Percentiles rank a stretch among this genome's conserved stretches.
These are phyloP conservation scores for Aulostomus chinensis DNA, from an alignment of 2,797 vertebrate genomes.

Conservation along the genomic window DNA sequence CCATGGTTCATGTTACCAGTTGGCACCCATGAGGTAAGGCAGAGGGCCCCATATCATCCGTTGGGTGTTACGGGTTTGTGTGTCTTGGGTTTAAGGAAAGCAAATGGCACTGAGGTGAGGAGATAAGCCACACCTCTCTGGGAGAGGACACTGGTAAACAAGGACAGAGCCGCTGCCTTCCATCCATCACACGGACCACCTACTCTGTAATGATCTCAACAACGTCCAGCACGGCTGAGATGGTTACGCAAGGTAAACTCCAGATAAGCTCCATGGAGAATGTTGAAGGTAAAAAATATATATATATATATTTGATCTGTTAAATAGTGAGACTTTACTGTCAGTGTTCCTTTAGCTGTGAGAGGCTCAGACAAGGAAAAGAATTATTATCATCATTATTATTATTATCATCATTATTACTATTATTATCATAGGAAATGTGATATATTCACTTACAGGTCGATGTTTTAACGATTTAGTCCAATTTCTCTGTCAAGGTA, in stretches of 20 bases:
- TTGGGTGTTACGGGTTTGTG: too few relatives aligned
- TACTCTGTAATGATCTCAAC: conserved; percentile 45
- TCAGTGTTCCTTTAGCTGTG: neutral
- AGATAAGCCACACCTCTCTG: conserved; percentile 40
- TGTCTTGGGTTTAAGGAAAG: too few relatives aligned
- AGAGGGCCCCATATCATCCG: too few relatives aligned
- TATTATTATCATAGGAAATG: too few relatives aligned
- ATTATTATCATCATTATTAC: too few relatives aligned
- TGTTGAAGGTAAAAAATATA: conserved; percentile 71
- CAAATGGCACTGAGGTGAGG: too few relatives aligned
- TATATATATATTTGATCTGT: too few relatives aligned
- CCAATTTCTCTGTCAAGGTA: too few relatives aligned
- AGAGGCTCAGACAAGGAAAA: too few relatives aligned
- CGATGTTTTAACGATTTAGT: neutral
- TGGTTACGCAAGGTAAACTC: conserved; percentile 65
- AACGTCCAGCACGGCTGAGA: conserved; percentile 53
- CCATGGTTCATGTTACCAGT: conserved; percentile 29
- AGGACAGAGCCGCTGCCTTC: conserved; percentile 10
- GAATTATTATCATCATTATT: too few relatives aligned
- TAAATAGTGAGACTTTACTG: too few relatives aligned
- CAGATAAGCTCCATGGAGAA: conserved; percentile 43
- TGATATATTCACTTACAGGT: too few relatives aligned
- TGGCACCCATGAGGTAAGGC: conserved; percentile 2
- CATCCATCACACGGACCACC: conserved; percentile 1
- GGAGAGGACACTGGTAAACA: conserved; percentile 36